Conservation (phyloP, 2,888 invertebrate genomes). For the Mactromeris polynyma region DNA sequence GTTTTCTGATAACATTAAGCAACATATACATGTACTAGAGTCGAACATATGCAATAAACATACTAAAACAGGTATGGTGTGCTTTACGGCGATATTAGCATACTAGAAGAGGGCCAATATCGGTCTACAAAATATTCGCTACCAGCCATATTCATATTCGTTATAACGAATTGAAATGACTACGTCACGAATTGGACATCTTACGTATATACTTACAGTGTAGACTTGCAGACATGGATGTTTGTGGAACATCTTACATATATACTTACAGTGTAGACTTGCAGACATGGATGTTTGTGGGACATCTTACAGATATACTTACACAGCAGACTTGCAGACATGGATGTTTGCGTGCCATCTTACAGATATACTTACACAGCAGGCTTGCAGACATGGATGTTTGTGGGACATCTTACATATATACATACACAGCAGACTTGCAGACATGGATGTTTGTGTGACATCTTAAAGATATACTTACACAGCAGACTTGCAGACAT, state of each 20-base stretch:
- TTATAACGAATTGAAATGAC: background rate
- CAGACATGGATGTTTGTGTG: slow-evolving; percentile 47
- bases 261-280: slow-evolving; percentile 65
- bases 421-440: slow-evolving; percentile 67
- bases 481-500: slow-evolving; percentile 64
- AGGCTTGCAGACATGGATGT: slow-evolving; percentile 67
- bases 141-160: background rate
- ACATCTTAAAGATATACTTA: slow-evolving; percentile 65
- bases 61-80: too few relatives aligned
- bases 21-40: background rate
- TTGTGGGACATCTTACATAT: slow-evolving; percentile 63
- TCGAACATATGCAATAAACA: background rate
- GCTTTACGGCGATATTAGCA: too few relatives aligned
- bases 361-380: slow-evolving; percentile 66
- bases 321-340: slow-evolving; percentile 67
- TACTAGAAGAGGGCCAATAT: background rate
- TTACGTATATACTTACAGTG: slow-evolving; percentile 57
- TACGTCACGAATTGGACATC: background rate
- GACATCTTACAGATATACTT: slow-evolving; percentile 61
- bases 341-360: slow-evolving; percentile 68
- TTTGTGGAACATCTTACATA: slow-evolving; percentile 50
- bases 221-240: slow-evolving; percentile 64
- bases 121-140: background rate
- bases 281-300: slow-evolving; percentile 68
- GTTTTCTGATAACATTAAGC: too few relatives aligned